These are phyloP conservation scores for Morone saxatilis DNA, from an alignment of 2,113 vertebrate genomes.

Conservation along the genomic window DNA sequence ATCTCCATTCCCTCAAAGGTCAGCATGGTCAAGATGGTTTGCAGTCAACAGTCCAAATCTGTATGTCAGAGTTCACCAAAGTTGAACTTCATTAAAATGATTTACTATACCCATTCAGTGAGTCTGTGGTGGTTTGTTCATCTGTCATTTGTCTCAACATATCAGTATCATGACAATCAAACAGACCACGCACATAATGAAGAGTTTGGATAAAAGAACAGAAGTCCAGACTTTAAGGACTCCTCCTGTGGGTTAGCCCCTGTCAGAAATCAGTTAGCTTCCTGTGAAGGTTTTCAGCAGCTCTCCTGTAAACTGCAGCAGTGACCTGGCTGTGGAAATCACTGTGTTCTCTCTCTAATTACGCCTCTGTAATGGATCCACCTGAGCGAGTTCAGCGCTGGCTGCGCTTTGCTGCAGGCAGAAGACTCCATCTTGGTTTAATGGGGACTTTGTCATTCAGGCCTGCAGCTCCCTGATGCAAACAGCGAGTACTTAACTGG, in stretches of 20 bases:
- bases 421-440: conserved; percentile 72
- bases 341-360: conserved; percentile 52
- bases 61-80: too few relatives aligned
- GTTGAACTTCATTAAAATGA: too few relatives aligned
- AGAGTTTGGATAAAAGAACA: background rate
- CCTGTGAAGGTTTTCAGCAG: conserved; percentile 25
- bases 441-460: conserved; percentile 74
- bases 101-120: too few relatives aligned
- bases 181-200: background rate
- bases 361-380: conserved; percentile 63
- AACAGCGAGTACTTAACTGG: conserved; percentile 39
- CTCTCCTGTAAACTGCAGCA: conserved; percentile 43
- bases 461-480: conserved; percentile 68
- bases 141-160: background rate
- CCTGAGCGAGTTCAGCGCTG: conserved; percentile 49
- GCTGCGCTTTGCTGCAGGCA: conserved; percentile 59
- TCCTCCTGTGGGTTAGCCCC: background rate
- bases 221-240: background rate
- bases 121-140: background rate
- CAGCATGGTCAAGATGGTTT: too few relatives aligned
- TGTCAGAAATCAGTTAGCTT: background rate
- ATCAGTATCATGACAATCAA: too few relatives aligned
- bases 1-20: too few relatives aligned
- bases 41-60: too few relatives aligned
- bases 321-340: conserved; percentile 16